These are phyloP conservation scores for Hyperopisus bebe DNA, from an alignment of 2,113 vertebrate species.

Conservation along the genomic window DNA sequence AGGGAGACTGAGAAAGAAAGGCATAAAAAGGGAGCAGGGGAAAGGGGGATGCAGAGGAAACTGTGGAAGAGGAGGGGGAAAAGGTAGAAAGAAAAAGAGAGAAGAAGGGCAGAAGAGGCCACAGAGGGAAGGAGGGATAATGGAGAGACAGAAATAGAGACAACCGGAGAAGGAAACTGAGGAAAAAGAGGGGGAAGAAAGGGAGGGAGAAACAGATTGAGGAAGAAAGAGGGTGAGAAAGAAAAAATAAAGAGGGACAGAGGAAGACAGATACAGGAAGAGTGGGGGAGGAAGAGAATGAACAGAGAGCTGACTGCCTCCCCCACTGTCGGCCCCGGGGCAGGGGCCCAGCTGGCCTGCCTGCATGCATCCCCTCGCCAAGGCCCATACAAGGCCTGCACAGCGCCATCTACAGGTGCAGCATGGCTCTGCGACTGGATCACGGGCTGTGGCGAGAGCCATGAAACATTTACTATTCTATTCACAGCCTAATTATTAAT, in stretches of 20 bases:
- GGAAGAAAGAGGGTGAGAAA: background rate
- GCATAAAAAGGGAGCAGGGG: background rate
- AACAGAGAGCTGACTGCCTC: background rate
- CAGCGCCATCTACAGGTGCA: background rate
- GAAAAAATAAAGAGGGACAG: background rate
- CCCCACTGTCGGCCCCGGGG: background rate
- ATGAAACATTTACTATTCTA: conserved; percentile 2
- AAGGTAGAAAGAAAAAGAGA: background rate
- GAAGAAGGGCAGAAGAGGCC: background rate
- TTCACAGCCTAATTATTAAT: conserved; percentile 8
- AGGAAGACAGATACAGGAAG: background rate
- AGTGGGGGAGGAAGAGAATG: background rate
- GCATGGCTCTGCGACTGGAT: background rate
- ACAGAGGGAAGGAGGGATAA: background rate
- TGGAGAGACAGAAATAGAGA: background rate
- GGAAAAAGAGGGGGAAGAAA: background rate
- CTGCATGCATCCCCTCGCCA: background rate
- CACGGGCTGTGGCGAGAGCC: background rate
- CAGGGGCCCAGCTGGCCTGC: background rate
- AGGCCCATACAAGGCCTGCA: background rate
- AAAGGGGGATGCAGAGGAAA: background rate
- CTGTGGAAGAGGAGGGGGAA: background rate
- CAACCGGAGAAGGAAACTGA: background rate
- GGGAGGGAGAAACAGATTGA: background rate
- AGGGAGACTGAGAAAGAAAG: background rate